Conservation (phyloP, 2,797 vertebrate species). For the Oryzias sinensis region DNA sequence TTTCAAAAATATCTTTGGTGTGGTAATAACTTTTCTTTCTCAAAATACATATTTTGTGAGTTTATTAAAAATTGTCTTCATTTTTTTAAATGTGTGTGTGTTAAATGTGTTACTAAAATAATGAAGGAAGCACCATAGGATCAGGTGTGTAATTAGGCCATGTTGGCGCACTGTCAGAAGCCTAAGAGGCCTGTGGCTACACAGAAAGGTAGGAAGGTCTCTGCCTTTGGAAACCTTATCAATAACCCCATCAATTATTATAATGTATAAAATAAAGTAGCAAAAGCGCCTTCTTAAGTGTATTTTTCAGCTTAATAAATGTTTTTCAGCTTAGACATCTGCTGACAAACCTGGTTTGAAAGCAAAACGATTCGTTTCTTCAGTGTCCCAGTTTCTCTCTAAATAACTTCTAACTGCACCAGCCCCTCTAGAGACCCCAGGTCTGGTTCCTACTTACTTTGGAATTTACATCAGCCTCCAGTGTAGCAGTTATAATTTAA, state of each 20-base stretch:
- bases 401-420: conserved; percentile 49
- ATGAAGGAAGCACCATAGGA: conserved; percentile 96
- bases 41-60: neutral
- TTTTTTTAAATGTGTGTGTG: neutral
- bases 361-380: conserved; percentile 30
- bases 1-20: neutral
- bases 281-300: conserved; percentile 15
- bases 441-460: conserved; percentile 34
- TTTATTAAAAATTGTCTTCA: neutral
- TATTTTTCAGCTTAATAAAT: conserved; percentile 47
- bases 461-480: conserved; percentile 6
- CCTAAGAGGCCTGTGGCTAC: conserved; percentile 90
- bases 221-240: neutral
- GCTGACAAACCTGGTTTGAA: conserved; percentile 39
- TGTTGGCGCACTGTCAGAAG: conserved; percentile 90
- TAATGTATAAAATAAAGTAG: neutral
- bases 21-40: neutral
- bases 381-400: conserved; percentile 60
- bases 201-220: conserved; percentile 85
- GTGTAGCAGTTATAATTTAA: conserved; percentile 8
- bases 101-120: conserved; percentile 88
- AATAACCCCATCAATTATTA: too few relatives aligned
- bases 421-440: conserved; percentile 24
- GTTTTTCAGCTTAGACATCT: conserved; percentile 21
- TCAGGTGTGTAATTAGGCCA: conserved; percentile 87